Conservation (phyloP, 2,797 vertebrate species). For the Myotis myotis region DNA sequence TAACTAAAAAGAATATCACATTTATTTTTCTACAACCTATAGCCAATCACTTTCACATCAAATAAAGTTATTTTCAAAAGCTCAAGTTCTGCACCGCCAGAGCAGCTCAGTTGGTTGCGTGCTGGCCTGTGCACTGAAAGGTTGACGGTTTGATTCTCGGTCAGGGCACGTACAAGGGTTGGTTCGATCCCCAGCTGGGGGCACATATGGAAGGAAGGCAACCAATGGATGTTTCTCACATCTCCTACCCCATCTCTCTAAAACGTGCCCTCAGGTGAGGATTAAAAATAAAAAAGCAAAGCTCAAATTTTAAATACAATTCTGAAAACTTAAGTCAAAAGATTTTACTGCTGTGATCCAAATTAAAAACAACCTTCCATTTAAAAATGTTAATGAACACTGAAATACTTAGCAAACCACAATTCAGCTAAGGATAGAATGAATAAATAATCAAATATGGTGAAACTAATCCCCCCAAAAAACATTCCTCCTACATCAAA, state of each 20-base stretch:
- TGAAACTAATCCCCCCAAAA: slow-evolving; percentile 75
- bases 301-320: slow-evolving; percentile 52
- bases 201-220: background rate
- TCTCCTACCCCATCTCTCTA: background rate
- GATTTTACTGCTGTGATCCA: slow-evolving; percentile 55
- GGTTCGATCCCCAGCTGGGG: background rate
- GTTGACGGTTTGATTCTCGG: background rate
- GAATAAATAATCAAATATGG: slow-evolving; percentile 62
- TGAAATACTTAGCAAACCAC: slow-evolving; percentile 60
- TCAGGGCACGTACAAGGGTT: background rate
- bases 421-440: slow-evolving; percentile 59
- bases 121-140: background rate
- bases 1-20: slow-evolving; percentile 59
- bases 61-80: slow-evolving; percentile 63
- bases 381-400: slow-evolving; percentile 59
- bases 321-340: slow-evolving; percentile 70
- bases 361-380: slow-evolving; percentile 63
- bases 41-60: slow-evolving; percentile 42
- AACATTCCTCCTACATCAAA: slow-evolving; percentile 63
- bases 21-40: slow-evolving; percentile 54
- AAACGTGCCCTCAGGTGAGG: background rate
- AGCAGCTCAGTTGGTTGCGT: background rate
- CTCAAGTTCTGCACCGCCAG: background rate
- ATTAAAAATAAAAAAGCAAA: background rate
- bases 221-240: background rate